Base-by-base conservation (phyloP, 2,113 vertebrate species). In the Cinclus cinclus region DNA sequence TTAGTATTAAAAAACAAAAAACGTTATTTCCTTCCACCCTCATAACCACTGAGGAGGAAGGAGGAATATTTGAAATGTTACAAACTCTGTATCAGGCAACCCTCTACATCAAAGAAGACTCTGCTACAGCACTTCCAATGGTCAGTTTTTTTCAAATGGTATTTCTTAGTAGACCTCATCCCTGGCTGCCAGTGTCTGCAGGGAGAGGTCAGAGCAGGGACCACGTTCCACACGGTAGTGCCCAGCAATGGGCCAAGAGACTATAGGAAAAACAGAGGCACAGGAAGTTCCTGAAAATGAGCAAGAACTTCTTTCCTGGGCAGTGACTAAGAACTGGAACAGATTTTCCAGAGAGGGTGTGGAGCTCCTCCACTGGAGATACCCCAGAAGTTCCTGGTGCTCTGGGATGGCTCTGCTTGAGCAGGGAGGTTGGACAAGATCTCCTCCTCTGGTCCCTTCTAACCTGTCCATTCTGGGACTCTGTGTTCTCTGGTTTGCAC, bases 181-280 rank as follows among this genome's bases (percentile, higher is more conserved):
- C 6, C 1, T 0, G 0, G 16, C 44, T 37, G 7, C 23, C 27
- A 46, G 7, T 8, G 13, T 2, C 5, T 58, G 52, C 28, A 56
- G n/a, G 17, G 22, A 33, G n/a, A 5, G 7, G 17, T 30, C 53
- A 75, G 46, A 39, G 53, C 4, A 52, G 3, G 23, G 46, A 30
- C 10, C 44, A 52, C 33, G 23, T 2, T 37, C 33, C 17, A 17
- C 5, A 44, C 1, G 0, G 13, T 13, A 18, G 1, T 28, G 28
- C 33, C 2, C 28, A 53, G 28, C 16, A 67, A 12, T 4, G 46
- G 37, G 3, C 27, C 18, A 65, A 30, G 46, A 16, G 19, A 3
- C 15, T 20, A 33, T 0, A 37, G 10, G n/a, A 49, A 20, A 11
- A 63, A 55, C 0, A 0, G 16, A 56, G 13, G 31, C 7, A 2